Conservation (phyloP, 1,140 invertebrate species). For the Zophobas atratus region DNA sequence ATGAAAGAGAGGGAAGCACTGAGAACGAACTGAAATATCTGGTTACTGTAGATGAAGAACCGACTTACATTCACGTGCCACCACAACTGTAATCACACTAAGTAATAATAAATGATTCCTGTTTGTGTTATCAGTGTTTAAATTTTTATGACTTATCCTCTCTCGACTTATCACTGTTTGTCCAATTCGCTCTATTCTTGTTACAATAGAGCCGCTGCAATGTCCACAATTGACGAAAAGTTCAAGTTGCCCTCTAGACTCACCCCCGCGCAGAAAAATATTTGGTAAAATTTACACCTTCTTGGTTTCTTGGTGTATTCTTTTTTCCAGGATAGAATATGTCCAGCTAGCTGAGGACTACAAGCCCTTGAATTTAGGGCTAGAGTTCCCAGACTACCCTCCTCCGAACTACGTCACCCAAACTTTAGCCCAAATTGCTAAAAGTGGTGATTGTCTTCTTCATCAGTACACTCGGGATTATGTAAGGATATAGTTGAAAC, state of each 20-base stretch:
- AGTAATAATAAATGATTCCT: no score
- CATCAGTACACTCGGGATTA: slow-evolving; percentile 95
- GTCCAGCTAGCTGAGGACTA: slow-evolving; percentile 88
- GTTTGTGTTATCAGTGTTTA: no score
- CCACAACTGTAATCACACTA: no score
- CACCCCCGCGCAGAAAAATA: slow-evolving; percentile 58
- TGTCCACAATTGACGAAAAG: slow-evolving; percentile 52
- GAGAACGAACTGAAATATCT: no score
- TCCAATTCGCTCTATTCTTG: background rate
- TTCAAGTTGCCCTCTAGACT: slow-evolving; percentile 59
- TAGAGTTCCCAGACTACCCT: slow-evolving; percentile 97
- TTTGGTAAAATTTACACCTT: slow-evolving; percentile 55
- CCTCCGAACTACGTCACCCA: slow-evolving; percentile 89
- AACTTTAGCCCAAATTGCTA: slow-evolving; percentile 80
- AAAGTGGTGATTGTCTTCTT: slow-evolving; percentile 80
- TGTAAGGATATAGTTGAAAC: slow-evolving; percentile 70
- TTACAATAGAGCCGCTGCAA: background rate
- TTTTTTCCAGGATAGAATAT: slow-evolving; percentile 90
- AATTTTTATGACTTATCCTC: background rate
- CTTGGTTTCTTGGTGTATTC: background rate
- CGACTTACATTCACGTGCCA: no score
- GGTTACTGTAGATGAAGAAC: no score
- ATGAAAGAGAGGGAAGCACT: background rate
- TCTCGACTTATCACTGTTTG: background rate
- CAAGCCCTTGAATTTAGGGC: slow-evolving; percentile 95